These are phyloP conservation scores for Octonoba sinensis DNA, from an alignment of 2,888 invertebrate species.

Conservation along the genomic window DNA sequence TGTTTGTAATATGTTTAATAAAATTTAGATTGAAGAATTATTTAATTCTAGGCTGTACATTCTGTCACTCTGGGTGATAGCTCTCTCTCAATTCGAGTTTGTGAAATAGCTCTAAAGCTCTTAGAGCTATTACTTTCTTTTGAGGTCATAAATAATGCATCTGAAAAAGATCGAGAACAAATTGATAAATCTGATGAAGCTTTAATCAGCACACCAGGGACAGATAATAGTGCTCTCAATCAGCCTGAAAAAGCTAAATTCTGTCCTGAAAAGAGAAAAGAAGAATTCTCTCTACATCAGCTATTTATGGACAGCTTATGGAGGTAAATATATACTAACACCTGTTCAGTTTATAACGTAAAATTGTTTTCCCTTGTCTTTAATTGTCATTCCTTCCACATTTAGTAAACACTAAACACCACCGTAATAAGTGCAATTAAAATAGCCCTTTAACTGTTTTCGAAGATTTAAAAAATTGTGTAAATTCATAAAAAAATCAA, in stretches of 20 bases:
- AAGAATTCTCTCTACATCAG: conserved; percentile 76
- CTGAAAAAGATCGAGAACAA: conserved; percentile 46
- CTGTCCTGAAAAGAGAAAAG: conserved; percentile 47
- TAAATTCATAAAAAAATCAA: no score
- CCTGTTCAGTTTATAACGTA: not conserved
- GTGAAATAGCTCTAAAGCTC: conserved; percentile 92
- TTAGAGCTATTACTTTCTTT: conserved; percentile 92
- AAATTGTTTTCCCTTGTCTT: no score
- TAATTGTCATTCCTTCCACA: no score
- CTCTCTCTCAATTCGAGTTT: conserved; percentile 85
- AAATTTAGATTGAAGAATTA: no score
- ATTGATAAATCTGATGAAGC: conserved; percentile 49
- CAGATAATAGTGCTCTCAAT: conserved; percentile 43
- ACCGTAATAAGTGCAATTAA: no score
- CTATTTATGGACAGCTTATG: conserved; percentile 79
- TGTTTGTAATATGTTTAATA: no score
- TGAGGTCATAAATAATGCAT: conserved; percentile 75
- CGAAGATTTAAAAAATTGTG: no score
- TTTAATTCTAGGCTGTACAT: conserved; percentile 81
- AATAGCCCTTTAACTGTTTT: no score
- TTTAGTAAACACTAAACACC: no score
- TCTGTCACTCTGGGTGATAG: conserved; percentile 87
- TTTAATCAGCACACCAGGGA: conserved; percentile 50
- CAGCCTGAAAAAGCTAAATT: conserved; percentile 51
- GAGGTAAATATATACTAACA: conserved; percentile 30